These are phyloP conservation scores for Plecturocebus donacophilus DNA, from an alignment of 2,113 vertebrate species.

Conservation along the genomic window DNA sequence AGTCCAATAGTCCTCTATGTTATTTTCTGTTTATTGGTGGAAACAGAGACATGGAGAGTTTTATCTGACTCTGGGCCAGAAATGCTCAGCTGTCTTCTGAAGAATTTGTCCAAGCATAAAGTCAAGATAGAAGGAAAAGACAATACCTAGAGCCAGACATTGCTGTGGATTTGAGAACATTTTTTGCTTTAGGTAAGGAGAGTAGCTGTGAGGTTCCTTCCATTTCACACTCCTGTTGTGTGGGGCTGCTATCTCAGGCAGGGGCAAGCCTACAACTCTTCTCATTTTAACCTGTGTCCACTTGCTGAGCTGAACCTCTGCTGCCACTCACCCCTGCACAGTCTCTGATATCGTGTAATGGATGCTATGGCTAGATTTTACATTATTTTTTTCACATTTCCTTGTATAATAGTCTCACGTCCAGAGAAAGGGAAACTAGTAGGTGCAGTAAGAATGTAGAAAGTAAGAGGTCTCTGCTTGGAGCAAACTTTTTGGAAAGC, in stretches of 20 bases:
- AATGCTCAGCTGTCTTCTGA: not conserved
- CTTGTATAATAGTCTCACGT: not conserved
- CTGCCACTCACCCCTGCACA: too few relatives aligned
- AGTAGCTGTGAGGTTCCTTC: not conserved
- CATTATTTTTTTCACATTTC: not conserved
- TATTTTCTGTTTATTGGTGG: slow-evolving; percentile 28
- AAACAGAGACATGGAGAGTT: slow-evolving; percentile 14
- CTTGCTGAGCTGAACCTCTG: not conserved
- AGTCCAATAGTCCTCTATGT: not conserved
- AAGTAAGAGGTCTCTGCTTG: not conserved
- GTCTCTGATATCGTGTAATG: not conserved
- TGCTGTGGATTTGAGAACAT: not conserved
- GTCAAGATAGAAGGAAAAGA: not conserved
- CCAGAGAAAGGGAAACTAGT: not conserved
- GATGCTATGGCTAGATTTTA: not conserved
- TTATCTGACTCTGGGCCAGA: slow-evolving; percentile 4
- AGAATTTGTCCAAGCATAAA: slow-evolving; percentile 12
- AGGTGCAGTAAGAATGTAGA: not conserved
- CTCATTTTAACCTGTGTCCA: too few relatives aligned
- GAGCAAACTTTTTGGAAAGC: not conserved
- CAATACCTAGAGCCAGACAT: not conserved
- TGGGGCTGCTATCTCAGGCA: rapidly evolving
- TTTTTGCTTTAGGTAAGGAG: not conserved
- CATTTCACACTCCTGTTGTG: rapidly evolving
- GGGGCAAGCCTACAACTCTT: too few relatives aligned